Evolutionary conservation across 1,140 invertebrate genomes (phyloP).

Genomic region (Drosophila serrata): DNA sequence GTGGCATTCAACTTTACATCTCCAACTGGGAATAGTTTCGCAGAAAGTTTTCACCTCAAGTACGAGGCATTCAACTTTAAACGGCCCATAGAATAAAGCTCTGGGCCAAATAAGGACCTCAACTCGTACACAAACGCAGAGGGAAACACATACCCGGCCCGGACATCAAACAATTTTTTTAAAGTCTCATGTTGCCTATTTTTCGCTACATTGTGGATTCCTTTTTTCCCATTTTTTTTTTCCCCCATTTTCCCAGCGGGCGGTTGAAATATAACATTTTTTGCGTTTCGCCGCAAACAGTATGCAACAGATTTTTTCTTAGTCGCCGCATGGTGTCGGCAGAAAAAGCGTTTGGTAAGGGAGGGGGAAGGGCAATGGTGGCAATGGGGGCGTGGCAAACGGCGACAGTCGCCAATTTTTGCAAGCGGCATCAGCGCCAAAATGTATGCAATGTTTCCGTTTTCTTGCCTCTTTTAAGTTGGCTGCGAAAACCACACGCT

Average conservation of each 20-base stretch:
- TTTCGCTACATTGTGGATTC: constrained; percentile 21
- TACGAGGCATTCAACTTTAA: constrained; percentile 45
- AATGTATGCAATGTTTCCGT: constrained; percentile 50
- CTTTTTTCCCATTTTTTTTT: constrained; percentile 21
- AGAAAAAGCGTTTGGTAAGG: constrained; percentile 28
- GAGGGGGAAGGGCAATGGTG: too few species aligned
- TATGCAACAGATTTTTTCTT: constrained; percentile 80
- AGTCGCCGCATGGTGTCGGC: constrained; percentile 66
- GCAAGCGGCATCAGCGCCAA: constrained; percentile 46
- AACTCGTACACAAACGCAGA: background rate
- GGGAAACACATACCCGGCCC: background rate
- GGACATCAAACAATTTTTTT: constrained; percentile 44
- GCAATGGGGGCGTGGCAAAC: constrained; percentile 12
- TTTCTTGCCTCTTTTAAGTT: constrained; percentile 46
- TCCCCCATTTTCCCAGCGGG: constrained; percentile 42
- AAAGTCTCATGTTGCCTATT: constrained; percentile 41
- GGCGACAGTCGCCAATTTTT: constrained; percentile 57
- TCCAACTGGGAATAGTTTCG: constrained; percentile 55
- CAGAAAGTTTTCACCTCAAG: constrained; percentile 27
- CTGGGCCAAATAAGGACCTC: constrained; percentile 1
- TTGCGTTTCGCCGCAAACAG: constrained; percentile 61
- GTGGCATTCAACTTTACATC: constrained; percentile 52
- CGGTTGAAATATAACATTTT: constrained; percentile 55
- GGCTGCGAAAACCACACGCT: constrained; percentile 58
- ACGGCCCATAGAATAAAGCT: constrained; percentile 29